Evolutionary conservation across 92 coral and sea anemone genomes (phyloP).

Genomic region (Porites lobata): DNA sequence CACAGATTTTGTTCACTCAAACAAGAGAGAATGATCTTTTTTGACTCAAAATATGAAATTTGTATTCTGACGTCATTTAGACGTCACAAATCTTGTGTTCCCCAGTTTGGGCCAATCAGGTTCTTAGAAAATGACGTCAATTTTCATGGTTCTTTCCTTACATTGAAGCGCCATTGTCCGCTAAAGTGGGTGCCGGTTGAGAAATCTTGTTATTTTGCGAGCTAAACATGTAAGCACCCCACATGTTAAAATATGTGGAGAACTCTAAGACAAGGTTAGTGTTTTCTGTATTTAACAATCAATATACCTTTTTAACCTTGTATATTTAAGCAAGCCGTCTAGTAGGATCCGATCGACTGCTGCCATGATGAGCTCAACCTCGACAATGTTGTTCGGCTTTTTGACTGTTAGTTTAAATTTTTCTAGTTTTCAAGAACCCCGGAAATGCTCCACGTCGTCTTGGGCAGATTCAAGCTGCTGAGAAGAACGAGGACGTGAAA

Average conservation of each 20-base stretch:
- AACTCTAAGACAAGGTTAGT: conserved; percentile 66
- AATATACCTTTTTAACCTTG: neutral
- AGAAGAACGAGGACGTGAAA: conserved; percentile 78
- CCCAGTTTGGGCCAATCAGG: conserved; percentile 34
- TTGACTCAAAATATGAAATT: too few relatives aligned
- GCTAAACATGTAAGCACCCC: neutral
- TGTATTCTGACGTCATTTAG: neutral
- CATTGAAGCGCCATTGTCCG: too few relatives aligned
- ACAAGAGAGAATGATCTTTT: too few relatives aligned
- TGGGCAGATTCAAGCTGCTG: conserved; percentile 86
- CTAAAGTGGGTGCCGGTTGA: neutral
- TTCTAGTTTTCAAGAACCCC: conserved; percentile 38
- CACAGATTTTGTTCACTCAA: too few relatives aligned
- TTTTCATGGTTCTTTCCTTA: neutral
- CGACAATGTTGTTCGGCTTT: neutral
- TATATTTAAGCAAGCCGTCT: neutral
- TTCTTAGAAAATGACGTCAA: conserved; percentile 23
- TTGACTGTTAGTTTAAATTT: neutral
- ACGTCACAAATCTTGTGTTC: neutral
- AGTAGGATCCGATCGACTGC: neutral
- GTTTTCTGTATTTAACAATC: neutral
- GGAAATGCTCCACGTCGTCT: conserved; percentile 77
- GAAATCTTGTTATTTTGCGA: neutral
- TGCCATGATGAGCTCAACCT: neutral
- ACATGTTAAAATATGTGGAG: conserved; percentile 56